Evolutionary conservation across 2,888 invertebrate species (phyloP).

Genomic region (Ophonus ardosiacus): DNA sequence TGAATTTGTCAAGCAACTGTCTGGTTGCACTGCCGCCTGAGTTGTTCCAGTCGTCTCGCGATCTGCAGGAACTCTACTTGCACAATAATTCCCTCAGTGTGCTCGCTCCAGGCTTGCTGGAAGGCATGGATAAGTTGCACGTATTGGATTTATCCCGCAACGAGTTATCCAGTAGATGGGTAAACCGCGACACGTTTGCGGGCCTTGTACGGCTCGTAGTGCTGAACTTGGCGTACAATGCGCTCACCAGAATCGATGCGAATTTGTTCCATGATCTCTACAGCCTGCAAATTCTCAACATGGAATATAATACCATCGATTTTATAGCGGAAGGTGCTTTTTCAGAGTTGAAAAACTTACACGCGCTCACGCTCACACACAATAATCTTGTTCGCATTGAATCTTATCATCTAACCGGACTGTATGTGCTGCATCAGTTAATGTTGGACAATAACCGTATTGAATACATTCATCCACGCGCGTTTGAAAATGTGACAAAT

Average conservation of each 20-base stretch:
- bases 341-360: constrained; percentile 85
- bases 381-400: constrained; percentile 85
- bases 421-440: constrained; percentile 85
- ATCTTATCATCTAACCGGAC: constrained; percentile 84
- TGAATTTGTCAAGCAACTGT: constrained; percentile 89
- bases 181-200: constrained; percentile 87
- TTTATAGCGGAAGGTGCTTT: constrained; percentile 86
- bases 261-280: constrained; percentile 86
- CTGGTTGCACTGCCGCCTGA: constrained; percentile 87
- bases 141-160: constrained; percentile 86
- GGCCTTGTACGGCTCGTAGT: constrained; percentile 85
- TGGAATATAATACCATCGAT: constrained; percentile 85
- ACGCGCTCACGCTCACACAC: constrained; percentile 85
- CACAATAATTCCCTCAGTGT: constrained; percentile 88
- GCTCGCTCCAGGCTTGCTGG: constrained; percentile 85
- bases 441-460: constrained; percentile 87
- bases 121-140: constrained; percentile 85
- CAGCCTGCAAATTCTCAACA: constrained; percentile 85
- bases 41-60: constrained; percentile 85
- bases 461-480: constrained; percentile 82
- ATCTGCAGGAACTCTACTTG: constrained; percentile 84
- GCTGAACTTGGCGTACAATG: constrained; percentile 86
- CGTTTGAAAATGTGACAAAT: constrained; percentile 87
- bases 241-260: constrained; percentile 84
- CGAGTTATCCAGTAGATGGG: constrained; percentile 87